Base-by-base conservation (phyloP, 2,113 vertebrate species). In the Craseonycteris thonglongyai region DNA sequence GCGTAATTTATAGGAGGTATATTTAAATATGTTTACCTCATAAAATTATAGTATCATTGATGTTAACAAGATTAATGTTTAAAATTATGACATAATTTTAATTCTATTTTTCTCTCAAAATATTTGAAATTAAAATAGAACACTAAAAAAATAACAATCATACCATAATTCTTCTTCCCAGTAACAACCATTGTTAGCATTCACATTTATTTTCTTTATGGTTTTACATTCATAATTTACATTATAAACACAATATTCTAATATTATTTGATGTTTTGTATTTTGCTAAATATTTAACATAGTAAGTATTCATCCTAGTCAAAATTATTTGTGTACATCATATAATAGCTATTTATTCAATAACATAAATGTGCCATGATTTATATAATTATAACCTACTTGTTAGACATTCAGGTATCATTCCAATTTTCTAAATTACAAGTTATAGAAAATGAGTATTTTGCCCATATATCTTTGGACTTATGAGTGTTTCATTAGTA, bases 371-470 rank as follows among this genome's bases (percentile, higher is more conserved):
- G 33, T 76, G 28, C 30, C 28, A 19, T 84, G 72, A 40, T 91
- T 69, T 83, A 66, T 88, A 42, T 79, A 91, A 78, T 88, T 83
- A 71, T 66, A 88, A 66, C 10, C 16, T 76, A 5, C 21, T 26
- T 72, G 33, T 78, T 83, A 84, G 65, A 66, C 78, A 59, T 83
- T 83, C 40, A 91, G 40, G 5, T 88, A 88, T 83, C 84, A 38
- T 66, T 78, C 24, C 15, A 85, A 68, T 72, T 89, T 88, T 78
- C 59, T 91, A 89, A 92, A 96, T 72, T 88, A 68, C 6, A 72
- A 51, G 45, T 49, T 91, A 28, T 42, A 88, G 13, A 49, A 94
- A 91, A 85, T 94, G 28, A 89, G 18, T 75, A 38, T 61, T 59
- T 79, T 78, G 28, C 42, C 88, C 14, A 72, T 35, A 83, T 21